A percentile compares a stretch with the other conserved stretches of the same genome.
These are phyloP conservation scores for Salarias fasciatus DNA, from an alignment of 2,797 vertebrate species.

Conservation along the genomic window DNA sequence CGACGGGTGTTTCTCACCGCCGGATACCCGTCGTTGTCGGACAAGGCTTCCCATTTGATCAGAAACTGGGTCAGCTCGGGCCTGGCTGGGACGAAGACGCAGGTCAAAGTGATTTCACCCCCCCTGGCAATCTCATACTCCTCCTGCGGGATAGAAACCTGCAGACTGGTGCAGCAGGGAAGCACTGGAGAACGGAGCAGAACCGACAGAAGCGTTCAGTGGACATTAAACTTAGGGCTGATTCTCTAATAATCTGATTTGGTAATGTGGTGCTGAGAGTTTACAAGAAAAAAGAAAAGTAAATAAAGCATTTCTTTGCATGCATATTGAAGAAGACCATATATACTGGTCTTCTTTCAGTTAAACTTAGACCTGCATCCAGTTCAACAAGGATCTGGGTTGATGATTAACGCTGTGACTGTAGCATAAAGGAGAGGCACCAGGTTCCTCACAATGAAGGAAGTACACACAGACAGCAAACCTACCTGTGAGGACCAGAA, in stretches of 20 bases:
- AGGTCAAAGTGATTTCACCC: constrained; percentile 68
- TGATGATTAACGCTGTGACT: constrained; percentile 68
- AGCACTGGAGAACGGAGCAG: constrained; percentile 68
- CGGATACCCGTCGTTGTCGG: constrained; percentile 7
- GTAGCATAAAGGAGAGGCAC: constrained; percentile 65
- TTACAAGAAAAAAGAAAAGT: neutral
- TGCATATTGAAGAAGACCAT: neutral
- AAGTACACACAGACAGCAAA: constrained; percentile 16
- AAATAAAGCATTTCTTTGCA: neutral
- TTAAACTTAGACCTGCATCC: constrained; percentile 25
- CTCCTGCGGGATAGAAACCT: constrained; percentile 68
- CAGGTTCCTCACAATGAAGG: constrained; percentile 32
- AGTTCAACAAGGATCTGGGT: constrained; percentile 28
- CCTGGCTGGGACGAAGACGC: constrained; percentile 68
- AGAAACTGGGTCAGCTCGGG: neutral
- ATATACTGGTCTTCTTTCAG: neutral
- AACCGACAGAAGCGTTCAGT: neutral
- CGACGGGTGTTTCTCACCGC: constrained; percentile 59
- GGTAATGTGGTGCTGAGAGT: neutral
- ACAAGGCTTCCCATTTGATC: constrained; percentile 65
- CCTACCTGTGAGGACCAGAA: constrained; percentile 72
- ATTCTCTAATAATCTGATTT: neutral
- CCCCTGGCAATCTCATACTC: constrained; percentile 70
- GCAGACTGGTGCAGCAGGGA: constrained; percentile 58
- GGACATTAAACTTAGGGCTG: neutral